Conservation (phyloP, 2,888 invertebrate species). For the Harpalus rufipes region DNA sequence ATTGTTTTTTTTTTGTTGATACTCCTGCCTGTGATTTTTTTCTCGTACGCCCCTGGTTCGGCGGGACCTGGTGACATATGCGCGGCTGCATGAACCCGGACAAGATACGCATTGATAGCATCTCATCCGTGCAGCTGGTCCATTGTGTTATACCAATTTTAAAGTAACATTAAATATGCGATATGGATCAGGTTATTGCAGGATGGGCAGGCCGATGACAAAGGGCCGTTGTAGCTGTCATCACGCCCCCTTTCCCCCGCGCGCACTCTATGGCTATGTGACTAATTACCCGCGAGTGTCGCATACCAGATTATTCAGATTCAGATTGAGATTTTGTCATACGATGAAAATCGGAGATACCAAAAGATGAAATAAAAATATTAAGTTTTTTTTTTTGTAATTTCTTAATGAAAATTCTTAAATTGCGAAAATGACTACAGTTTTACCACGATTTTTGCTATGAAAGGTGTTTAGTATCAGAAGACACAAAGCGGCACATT, state of each 20-base stretch:
- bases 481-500: too few relatives aligned
- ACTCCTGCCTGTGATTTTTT: background rate
- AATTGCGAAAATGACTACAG: too few relatives aligned
- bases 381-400: too few relatives aligned
- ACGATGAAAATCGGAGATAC: too few relatives aligned
- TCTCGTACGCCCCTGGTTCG: constrained; percentile 2
- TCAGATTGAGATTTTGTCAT: background rate
- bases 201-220: constrained; percentile 68
- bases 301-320: background rate
- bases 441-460: too few relatives aligned
- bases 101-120: constrained; percentile 75
- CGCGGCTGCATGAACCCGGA: constrained; percentile 74
- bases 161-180: constrained; percentile 75
- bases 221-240: constrained; percentile 66
- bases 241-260: constrained; percentile 39
- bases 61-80: constrained; percentile 73
- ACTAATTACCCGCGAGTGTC: constrained; percentile 47
- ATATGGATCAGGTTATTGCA: constrained; percentile 72
- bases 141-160: constrained; percentile 74
- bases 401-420: too few relatives aligned
- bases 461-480: too few relatives aligned
- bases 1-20: background rate
- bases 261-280: constrained; percentile 7
- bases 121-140: constrained; percentile 75
- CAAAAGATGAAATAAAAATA: too few relatives aligned